Conservation (phyloP, 2,888 invertebrate species). For the Drosophila prostipennis region DNA sequence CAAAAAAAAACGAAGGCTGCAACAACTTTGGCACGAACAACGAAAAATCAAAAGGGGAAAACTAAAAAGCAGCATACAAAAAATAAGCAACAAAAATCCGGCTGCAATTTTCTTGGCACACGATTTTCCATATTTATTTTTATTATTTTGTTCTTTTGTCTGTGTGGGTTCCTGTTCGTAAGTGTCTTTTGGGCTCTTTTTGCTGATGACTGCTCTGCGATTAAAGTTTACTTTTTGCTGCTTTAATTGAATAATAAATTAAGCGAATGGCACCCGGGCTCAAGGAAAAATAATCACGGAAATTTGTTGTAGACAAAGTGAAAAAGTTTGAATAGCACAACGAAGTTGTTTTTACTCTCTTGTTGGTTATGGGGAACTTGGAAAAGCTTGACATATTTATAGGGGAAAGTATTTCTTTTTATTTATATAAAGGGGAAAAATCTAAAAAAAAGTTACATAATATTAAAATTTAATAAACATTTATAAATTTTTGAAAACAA, state of each 20-base stretch:
- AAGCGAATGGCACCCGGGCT: slow-evolving; percentile 64
- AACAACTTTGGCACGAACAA: slow-evolving; percentile 18
- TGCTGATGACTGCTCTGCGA: slow-evolving; percentile 67
- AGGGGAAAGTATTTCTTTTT: no score
- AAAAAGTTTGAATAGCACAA: slow-evolving; percentile 2
- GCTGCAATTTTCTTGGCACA: slow-evolving; percentile 68
- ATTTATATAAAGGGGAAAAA: no score
- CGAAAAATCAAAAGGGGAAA: slow-evolving; percentile 31
- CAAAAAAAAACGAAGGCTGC: slow-evolving; percentile 24
- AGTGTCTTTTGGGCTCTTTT: slow-evolving; percentile 52
- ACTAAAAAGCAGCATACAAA: slow-evolving; percentile 8
- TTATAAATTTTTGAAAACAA: no score
- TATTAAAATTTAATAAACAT: no score
- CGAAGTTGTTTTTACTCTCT: neutral
- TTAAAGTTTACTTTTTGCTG: slow-evolving; percentile 76
- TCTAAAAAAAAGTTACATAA: no score
- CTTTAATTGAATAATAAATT: slow-evolving; percentile 78
- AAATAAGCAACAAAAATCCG: slow-evolving; percentile 39
- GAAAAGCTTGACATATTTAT: neutral
- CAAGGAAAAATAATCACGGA: slow-evolving; percentile 27
- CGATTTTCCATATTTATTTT: slow-evolving; percentile 74
- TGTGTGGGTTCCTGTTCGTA: slow-evolving; percentile 20
- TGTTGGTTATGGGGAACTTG: neutral
- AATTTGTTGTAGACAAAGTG: slow-evolving; percentile 7
- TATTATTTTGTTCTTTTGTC: slow-evolving; percentile 38